These are phyloP conservation scores for Dicranocentrus wangi DNA, from an alignment of 2,888 invertebrate species.

Conservation along the genomic window DNA sequence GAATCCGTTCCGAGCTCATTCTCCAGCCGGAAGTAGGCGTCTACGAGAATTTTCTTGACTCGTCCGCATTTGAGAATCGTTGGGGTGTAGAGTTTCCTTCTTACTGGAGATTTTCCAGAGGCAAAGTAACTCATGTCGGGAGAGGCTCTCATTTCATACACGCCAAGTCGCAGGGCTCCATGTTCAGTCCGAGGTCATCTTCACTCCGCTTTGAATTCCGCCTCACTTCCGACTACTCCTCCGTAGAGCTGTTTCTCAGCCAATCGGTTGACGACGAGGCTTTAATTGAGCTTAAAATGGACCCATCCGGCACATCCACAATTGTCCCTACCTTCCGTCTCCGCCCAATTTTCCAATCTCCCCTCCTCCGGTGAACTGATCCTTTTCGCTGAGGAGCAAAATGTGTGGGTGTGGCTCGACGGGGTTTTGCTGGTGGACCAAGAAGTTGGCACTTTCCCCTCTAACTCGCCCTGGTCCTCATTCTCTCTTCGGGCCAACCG, in stretches of 20 bases:
- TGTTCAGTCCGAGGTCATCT: background rate
- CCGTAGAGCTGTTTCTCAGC: too few species aligned
- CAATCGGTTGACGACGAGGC: background rate
- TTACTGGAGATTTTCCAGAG: background rate
- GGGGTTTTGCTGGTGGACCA: slow-evolving; percentile 24
- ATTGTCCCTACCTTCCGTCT: too few species aligned
- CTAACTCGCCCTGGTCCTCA: too few species aligned
- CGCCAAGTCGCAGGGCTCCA: background rate
- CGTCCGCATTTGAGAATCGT: background rate
- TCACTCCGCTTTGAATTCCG: background rate
- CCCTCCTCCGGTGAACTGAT: slow-evolving; percentile 1
- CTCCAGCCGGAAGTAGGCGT: background rate
- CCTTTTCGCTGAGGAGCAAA: background rate
- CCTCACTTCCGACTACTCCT: background rate
- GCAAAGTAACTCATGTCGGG: background rate
- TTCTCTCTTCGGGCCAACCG: too few species aligned
- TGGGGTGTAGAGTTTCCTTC: too few species aligned
- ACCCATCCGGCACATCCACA: too few species aligned
- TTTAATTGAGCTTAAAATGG: too few species aligned
- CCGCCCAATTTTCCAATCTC: background rate
- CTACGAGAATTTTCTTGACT: background rate
- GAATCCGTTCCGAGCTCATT: background rate
- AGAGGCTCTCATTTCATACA: background rate
- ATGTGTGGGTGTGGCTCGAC: slow-evolving; percentile 20
- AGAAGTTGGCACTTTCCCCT: background rate